Base-by-base conservation (phyloP, 2,888 invertebrate genomes). In the Pristionchus fissidentatus region DNA sequence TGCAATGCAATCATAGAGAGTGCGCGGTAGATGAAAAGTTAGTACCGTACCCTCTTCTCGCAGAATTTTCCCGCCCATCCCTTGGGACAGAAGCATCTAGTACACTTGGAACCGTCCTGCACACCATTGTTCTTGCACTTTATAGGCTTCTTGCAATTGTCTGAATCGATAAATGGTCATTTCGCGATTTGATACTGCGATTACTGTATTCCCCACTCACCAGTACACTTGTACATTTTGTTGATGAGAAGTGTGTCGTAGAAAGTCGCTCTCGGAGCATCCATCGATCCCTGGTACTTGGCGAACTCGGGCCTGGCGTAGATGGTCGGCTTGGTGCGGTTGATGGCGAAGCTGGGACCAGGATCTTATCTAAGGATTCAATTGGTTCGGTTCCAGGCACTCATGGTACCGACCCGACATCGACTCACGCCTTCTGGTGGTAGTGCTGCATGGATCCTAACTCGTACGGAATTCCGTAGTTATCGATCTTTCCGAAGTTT, bases 401-500 rank as follows among this genome's bases (percentile, higher is more conserved):
- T n/a, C n/a, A n/a, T n/a, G n/a, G n/a, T n/a, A n/a, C n/a, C n/a
- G n/a, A n/a, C n/a, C n/a, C n/a, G n/a, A n/a, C n/a, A n/a, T n/a
- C n/a, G n/a, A n/a, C 79, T 79, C 19, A 79, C 79, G 79, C 55
- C 15, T 41, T 57, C 57, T 79, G 38, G 26, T 79, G 38, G n/a
- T 79, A 79, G 26, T 79, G 79, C 43, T 79, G 79, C 79, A 79
- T 79, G 26, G 79, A 79, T 79, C 79, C 79, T 35, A 79, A 79
- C 29, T 79, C 79, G 26, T 79, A 79, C 8, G 79, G 79, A 38
- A 79, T 79, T 4, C 75, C 75, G 55, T 79, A 79, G 79, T 55
- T 79, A 32, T 43, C 43, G n/a, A 79, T 15, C n/a, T 38, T 38
- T 32, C 79, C 79, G 57, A 55, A 79, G n/a, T 29, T 15, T 0